Base-by-base conservation (phyloP, 2,888 invertebrate species). In the Taphrorychus bicolor region DNA sequence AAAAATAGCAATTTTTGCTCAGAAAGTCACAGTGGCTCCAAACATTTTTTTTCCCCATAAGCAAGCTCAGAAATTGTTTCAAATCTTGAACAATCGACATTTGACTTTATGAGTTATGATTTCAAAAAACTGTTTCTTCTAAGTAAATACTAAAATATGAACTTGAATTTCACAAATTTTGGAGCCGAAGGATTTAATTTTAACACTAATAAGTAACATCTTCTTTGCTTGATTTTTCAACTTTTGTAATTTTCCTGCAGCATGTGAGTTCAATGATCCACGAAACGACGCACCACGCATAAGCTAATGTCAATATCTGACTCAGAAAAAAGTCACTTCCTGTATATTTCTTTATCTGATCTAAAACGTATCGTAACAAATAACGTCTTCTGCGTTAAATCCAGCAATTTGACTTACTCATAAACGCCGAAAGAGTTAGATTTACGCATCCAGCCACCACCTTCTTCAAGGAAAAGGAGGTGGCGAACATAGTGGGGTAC, bases 381-480 rank as follows among this genome's bases (percentile, higher is more conserved):
- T n/a, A 17, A 7, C 5, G 45, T 45, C 7, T 14, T 3, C 11
- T 21, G 5, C n/a, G 18, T 42, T 57, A 11, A 41, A 7, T n/a
- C n/a, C n/a, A 18, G 19, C 57, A 3, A 11, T 2, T 2, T 3
- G 57, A 70, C 84, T 84, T 79, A 85, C 92, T 91, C 73, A 89
- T 87, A 66, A 91, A 77, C 1, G 89, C 89, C 56, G 91, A 90
- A 62, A 90, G 86, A 11, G 88, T 73, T 24, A 91, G 85, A 79
- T 88, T 88, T 3, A 89, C 84, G 18, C 87, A 82, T 0, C 91
- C 92, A 70, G 88, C 89, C 66, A 91, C 87, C 21, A 91, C 86
- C 78, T 91, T 90, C 74, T 88, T 91, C 48, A 92, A 81, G 0
- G 91, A 90, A 74, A 91, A 86, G 0, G 91, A 92, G 0, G 89